These are phyloP conservation scores for Okamejei kenojei DNA, from an alignment of 2,797 vertebrate species.

Conservation along the genomic window DNA sequence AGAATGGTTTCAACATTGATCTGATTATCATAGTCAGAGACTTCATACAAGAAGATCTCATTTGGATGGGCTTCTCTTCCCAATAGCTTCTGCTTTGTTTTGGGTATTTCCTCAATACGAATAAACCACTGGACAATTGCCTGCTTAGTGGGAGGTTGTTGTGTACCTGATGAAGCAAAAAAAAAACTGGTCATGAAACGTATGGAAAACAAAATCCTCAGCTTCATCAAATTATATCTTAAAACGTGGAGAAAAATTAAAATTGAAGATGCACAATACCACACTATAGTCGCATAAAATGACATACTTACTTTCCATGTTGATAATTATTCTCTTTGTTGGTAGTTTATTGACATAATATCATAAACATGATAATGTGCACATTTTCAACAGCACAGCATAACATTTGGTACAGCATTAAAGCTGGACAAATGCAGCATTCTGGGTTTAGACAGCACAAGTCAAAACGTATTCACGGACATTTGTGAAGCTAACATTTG, in stretches of 20 bases:
- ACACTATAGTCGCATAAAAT: background rate
- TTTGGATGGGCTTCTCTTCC: constrained; percentile 63
- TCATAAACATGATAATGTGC: background rate
- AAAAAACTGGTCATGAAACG: background rate
- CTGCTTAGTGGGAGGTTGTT: constrained; percentile 50
- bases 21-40: constrained; percentile 60
- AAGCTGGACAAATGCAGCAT: background rate
- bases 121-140: constrained; percentile 79
- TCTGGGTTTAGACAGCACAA: background rate
- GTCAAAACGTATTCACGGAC: too few species aligned
- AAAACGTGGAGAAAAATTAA: background rate
- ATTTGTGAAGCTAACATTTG: background rate
- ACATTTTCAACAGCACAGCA: background rate
- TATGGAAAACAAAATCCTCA: background rate
- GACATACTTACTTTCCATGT: background rate
- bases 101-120: constrained; percentile 67
- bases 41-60: constrained; percentile 77
- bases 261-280: background rate
- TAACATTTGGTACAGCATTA: background rate
- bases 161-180: constrained; percentile 45
- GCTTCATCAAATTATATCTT: background rate
- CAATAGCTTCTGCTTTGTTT: constrained; percentile 61
- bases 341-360: background rate
- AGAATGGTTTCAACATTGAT: constrained; percentile 74
- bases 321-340: background rate